A percentile compares a stretch with the other conserved stretches of the same genome.
Evolutionary conservation across 2,797 vertebrate genomes (phyloP).

Genomic region (Apodemus agrarius): DNA sequence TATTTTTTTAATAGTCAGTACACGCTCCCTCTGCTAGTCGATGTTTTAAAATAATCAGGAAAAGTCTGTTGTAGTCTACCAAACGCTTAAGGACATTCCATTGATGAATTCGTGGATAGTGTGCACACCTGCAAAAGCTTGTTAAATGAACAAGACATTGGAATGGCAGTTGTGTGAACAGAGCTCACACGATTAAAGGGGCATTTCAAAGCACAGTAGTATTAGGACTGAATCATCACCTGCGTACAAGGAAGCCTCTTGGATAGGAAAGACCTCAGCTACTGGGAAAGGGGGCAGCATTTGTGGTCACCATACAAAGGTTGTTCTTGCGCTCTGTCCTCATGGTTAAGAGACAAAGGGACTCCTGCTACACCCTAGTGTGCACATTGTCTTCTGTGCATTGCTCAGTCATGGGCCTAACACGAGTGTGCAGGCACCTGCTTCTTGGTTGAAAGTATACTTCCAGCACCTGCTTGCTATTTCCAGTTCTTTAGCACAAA

Average conservation of each 20-base stretch:
- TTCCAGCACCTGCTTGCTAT: background rate
- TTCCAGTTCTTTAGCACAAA: background rate
- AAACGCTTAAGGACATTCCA: background rate
- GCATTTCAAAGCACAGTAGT: background rate
- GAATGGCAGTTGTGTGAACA: background rate
- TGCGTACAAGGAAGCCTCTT: background rate
- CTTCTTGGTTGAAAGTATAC: background rate
- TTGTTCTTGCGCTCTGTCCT: background rate
- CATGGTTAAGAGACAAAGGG: no score
- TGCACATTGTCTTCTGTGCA: rapidly evolving
- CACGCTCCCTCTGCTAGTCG: background rate
- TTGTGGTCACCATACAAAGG: background rate
- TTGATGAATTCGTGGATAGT: background rate
- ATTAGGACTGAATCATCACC: background rate
- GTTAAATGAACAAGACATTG: background rate
- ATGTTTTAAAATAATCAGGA: background rate
- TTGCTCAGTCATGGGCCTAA: background rate
- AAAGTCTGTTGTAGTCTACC: background rate
- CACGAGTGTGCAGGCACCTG: background rate
- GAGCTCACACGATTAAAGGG: background rate
- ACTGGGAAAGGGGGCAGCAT: background rate
- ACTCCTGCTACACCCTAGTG: background rate
- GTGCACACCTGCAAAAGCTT: background rate
- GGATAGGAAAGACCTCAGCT: background rate
- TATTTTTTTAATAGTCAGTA: background rate